Base-by-base conservation (phyloP, 2,113 vertebrate genomes). In the Vidua chalybeata region DNA sequence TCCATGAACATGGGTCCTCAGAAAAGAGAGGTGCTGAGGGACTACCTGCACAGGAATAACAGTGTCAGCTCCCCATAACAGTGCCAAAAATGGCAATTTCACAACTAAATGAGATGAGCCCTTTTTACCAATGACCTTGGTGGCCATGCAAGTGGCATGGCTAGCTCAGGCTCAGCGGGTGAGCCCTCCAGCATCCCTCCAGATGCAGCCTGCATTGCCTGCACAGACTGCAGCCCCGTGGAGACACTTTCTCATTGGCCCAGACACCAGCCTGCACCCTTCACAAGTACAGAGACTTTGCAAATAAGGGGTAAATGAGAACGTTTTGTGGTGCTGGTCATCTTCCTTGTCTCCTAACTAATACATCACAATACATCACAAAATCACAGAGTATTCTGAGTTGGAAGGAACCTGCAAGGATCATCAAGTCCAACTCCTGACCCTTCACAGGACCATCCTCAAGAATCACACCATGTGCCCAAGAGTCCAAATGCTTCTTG, bases 121-220 rank as follows among this genome's bases (percentile, higher is more conserved):
- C 49, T 54, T 49, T 33, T 51, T 8, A 59, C 39, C 39, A 49
- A 1, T 17, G 33, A n/a, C 9, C 46, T 71, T 62, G 59, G 26
- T 7, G 3, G 30, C 15, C 1, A 2, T 31, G 35, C n/a, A 55
- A 28, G 37, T 37, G n/a, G 41, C 14, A 41, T 1, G 0, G n/a
- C 41, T 46, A 46, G 41, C 30, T 54, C 61, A 37, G 51, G 46
- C 56, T 26, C 5, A 3, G 28, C 0, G 0, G 46, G 35, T 31
- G n/a, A 71, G 20, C 30, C 15, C 15, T 41, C 51, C 56, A 71
- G 63, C 48, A 33, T 13, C 23, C 17, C n/a, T 62, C 3, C 1
- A 20, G 67, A 67, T 51, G 62, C 46, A 83, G 62, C 51, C 31
- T 3, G 3, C 17, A 9, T 28, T 45, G n/a, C 22, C 46, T 46